Conservation (phyloP, 2,113 vertebrate species). For the Engraulis encrasicolus region DNA sequence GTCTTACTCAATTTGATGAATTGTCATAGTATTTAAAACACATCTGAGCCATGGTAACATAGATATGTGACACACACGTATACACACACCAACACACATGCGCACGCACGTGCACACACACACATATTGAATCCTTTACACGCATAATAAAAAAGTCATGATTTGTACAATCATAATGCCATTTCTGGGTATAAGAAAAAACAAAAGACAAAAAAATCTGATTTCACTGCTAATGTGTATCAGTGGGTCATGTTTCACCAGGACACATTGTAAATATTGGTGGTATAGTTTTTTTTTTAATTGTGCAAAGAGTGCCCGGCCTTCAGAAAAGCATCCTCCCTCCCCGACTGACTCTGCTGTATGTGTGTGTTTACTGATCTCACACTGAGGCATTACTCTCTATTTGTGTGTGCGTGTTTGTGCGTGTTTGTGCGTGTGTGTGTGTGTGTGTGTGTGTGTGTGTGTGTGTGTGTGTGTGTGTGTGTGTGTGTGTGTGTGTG, state of each 20-base stretch:
- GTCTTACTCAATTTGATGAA: conserved; percentile 63
- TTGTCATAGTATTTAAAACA: not conserved
- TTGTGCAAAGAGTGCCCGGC: not conserved
- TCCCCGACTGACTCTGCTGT: not conserved
- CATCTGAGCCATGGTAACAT: not conserved
- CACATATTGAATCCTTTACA: conserved; percentile 24
- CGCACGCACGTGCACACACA: not conserved
- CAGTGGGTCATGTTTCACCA: not conserved
- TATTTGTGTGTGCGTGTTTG: too few species aligned
- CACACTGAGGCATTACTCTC: too few species aligned
- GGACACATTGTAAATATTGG: not conserved
- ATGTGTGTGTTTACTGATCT: not conserved
- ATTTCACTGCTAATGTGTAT: not conserved
- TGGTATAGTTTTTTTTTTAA: not conserved
- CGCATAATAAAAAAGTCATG: too few species aligned
- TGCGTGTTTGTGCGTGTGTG: too few species aligned
- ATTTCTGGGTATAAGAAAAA: not conserved
- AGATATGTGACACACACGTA: not conserved
- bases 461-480: too few species aligned
- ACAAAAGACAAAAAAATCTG: not conserved
- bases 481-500: too few species aligned
- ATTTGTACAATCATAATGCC: not conserved
- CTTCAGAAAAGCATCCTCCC: not conserved
- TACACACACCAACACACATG: conserved; percentile 5
- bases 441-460: too few species aligned